Percentiles rank a stretch among this genome's conserved stretches.
phyloP scores from a whole-genome alignment of 2,888 invertebrate species.

The Trichopoda pennipes region DNA sequence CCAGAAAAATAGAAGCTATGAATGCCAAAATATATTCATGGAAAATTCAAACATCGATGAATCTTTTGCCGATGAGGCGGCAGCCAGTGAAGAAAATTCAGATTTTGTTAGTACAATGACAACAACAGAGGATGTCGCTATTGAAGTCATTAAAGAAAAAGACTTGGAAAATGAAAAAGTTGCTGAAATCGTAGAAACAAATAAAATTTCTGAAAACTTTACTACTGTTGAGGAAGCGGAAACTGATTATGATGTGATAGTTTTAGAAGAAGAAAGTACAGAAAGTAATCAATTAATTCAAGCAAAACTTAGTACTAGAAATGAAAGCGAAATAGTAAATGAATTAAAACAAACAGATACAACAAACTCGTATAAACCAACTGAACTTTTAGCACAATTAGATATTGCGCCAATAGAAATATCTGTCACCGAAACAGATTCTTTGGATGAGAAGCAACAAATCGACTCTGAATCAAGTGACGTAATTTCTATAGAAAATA shows the following conservation, averaged over 20 bases:
- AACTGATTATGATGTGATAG: background rate
- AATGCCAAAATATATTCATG: conserved; percentile 38
- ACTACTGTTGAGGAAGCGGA: background rate
- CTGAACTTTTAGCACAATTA: background rate
- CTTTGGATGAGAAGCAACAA: background rate
- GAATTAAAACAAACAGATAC: background rate
- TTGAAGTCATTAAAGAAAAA: background rate
- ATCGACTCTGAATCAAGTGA: background rate
- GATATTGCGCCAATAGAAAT: background rate
- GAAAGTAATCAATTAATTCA: background rate
- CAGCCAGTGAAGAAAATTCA: conserved; percentile 14
- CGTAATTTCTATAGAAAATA: background rate
- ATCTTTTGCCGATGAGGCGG: conserved; percentile 13
- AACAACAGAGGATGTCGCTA: conserved; percentile 8
- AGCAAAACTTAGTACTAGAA: background rate
- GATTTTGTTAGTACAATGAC: background rate
- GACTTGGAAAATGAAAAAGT: background rate
- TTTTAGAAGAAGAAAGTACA: too few species aligned
- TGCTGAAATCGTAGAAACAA: background rate
- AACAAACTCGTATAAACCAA: background rate
- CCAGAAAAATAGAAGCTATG: background rate
- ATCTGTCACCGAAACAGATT: background rate
- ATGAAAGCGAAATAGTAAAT: background rate
- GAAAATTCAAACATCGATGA: conserved; percentile 51
- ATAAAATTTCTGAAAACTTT: background rate